These are phyloP conservation scores for Hyperopisus bebe DNA, from an alignment of 2,113 vertebrate species.

Conservation along the genomic window DNA sequence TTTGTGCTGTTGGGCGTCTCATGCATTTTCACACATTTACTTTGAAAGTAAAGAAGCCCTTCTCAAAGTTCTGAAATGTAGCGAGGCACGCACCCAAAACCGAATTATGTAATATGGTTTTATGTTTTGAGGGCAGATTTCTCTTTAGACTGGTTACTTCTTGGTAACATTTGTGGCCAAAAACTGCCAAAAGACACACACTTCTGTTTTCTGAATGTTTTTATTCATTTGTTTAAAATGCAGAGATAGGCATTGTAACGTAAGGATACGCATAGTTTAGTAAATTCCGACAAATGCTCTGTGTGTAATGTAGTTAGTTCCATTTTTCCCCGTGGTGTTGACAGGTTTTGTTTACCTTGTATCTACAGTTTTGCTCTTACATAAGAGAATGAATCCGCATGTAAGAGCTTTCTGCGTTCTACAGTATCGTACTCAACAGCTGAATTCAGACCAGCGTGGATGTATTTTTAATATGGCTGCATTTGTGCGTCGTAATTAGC, in stretches of 20 bases:
- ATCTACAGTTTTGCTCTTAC: background rate
- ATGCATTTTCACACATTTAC: background rate
- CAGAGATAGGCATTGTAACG: background rate
- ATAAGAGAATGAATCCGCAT: background rate
- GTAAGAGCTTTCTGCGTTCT: background rate
- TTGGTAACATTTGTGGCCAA: background rate
- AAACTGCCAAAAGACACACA: background rate
- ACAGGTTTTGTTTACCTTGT: background rate
- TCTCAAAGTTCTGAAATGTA: background rate
- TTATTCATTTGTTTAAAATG: background rate
- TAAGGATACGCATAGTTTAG: background rate
- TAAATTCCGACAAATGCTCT: background rate
- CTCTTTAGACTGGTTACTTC: background rate
- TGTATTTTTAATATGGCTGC: slow-evolving; percentile 3
- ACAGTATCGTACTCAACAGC: background rate
- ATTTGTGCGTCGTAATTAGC: slow-evolving; percentile 6
- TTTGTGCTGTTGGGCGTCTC: background rate
- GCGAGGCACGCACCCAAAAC: background rate
- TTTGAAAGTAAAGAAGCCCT: background rate
- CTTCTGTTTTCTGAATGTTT: background rate
- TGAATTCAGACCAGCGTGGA: background rate
- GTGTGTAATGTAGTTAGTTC: background rate
- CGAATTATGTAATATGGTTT: background rate
- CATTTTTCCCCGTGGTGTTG: background rate
- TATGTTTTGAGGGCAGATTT: background rate